Evolutionary conservation across 2,113 vertebrate genomes (phyloP).

Genomic region (Aviceda subcristata): DNA sequence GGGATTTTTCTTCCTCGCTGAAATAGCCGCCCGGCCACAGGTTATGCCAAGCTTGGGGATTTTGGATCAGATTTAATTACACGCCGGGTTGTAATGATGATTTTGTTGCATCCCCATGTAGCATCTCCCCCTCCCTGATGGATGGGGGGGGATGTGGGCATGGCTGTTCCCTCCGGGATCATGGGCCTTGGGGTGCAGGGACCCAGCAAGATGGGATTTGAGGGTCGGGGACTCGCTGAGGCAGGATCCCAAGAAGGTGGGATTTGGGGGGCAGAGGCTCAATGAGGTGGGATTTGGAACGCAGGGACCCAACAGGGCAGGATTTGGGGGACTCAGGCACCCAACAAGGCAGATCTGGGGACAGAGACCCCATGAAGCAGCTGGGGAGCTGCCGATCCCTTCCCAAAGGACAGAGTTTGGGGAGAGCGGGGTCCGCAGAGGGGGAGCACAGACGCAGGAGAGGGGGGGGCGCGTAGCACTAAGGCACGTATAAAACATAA

Average conservation of each 20-base stretch:
- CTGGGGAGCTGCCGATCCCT: fast-evolving
- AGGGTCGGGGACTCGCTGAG: background rate
- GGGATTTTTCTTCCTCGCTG: background rate
- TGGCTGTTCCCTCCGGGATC: background rate
- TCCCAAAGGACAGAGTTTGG: background rate
- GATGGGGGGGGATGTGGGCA: background rate
- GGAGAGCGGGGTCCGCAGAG: background rate
- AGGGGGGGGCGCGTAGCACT: background rate
- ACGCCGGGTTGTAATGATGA: fast-evolving
- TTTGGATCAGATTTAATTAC: background rate
- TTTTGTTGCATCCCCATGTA: fast-evolving
- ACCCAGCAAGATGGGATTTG: background rate
- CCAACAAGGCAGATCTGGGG: background rate
- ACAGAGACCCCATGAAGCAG: background rate
- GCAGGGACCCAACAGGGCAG: background rate
- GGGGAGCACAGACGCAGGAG: background rate
- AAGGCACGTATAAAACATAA: fast-evolving
- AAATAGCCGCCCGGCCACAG: background rate
- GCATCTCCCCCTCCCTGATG: fast-evolving
- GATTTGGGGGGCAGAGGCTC: background rate
- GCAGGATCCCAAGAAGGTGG: background rate
- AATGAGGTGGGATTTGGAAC: background rate
- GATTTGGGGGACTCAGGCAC: background rate
- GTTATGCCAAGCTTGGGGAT: fast-evolving
- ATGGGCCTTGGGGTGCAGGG: background rate